Conservation (phyloP, 2,113 vertebrate species). For the Furnarius figulus region DNA sequence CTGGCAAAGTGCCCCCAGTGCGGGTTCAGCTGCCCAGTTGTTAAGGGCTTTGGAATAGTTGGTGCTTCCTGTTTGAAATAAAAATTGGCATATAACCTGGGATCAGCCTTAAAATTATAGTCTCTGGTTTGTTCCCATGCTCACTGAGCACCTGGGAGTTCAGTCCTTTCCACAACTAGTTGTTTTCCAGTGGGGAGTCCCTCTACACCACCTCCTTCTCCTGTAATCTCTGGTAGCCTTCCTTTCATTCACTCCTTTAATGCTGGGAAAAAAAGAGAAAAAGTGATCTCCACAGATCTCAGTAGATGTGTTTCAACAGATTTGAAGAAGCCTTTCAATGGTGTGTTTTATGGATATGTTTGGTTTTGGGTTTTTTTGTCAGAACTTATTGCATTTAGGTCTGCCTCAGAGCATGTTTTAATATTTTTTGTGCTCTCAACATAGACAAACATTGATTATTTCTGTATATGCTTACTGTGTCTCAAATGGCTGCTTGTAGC, state of each 20-base stretch:
- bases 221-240: neutral
- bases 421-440: neutral
- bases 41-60: neutral
- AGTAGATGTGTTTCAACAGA: neutral
- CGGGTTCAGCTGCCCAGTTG: neutral
- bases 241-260: neutral
- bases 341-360: neutral
- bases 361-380: neutral
- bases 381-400: neutral
- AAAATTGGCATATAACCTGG: neutral
- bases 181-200: neutral
- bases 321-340: neutral
- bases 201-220: neutral
- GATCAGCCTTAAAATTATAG: constrained; percentile 10
- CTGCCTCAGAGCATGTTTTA: neutral
- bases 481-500: neutral
- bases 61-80: neutral
- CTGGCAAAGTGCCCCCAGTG: neutral
- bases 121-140: neutral
- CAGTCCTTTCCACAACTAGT: neutral
- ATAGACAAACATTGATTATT: neutral
- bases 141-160: neutral
- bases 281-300: neutral
- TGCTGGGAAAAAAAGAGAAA: neutral
- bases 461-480: neutral